Percentiles rank a stretch among this genome's conserved stretches.
phyloP scores from a whole-genome alignment of 1,140 invertebrate species.

The Hylaeus anthracinus region DNA sequence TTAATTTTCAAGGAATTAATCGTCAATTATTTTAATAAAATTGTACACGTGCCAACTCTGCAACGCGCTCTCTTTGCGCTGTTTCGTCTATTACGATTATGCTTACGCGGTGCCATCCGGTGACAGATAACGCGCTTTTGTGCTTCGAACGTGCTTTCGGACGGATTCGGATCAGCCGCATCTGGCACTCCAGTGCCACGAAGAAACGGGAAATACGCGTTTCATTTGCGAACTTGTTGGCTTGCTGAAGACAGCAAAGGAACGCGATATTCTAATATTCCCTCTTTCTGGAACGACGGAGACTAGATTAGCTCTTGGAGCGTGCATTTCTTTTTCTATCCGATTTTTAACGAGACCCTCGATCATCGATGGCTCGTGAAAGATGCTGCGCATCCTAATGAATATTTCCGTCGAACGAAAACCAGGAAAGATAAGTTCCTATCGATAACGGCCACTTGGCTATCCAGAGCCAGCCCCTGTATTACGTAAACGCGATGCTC shows the following conservation, averaged over 20 bases:
- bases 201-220: neutral
- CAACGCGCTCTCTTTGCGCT: constrained; percentile 13
- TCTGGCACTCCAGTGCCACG: neutral
- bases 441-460: neutral
- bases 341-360: no score
- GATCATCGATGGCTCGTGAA: neutral
- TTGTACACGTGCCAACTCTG: neutral
- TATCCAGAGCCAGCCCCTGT: neutral
- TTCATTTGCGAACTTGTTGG: neutral
- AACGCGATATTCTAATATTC: no score
- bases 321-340: no score
- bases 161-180: constrained; percentile 4
- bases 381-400: constrained; percentile 1
- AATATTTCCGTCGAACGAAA: constrained; percentile 7
- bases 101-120: neutral
- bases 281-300: no score
- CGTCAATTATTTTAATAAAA: no score
- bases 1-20: no score
- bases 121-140: constrained; percentile 12
- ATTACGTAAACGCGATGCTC: constrained; percentile 4
- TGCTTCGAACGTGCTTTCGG: constrained; percentile 10
- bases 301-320: no score
- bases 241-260: no score
- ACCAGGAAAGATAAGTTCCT: constrained; percentile 15
- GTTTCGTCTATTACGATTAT: constrained; percentile 15